Percentiles rank a stretch among this genome's conserved stretches.
Evolutionary conservation across 2,888 invertebrate species (phyloP).

Genomic region (Erebia palarica): DNA sequence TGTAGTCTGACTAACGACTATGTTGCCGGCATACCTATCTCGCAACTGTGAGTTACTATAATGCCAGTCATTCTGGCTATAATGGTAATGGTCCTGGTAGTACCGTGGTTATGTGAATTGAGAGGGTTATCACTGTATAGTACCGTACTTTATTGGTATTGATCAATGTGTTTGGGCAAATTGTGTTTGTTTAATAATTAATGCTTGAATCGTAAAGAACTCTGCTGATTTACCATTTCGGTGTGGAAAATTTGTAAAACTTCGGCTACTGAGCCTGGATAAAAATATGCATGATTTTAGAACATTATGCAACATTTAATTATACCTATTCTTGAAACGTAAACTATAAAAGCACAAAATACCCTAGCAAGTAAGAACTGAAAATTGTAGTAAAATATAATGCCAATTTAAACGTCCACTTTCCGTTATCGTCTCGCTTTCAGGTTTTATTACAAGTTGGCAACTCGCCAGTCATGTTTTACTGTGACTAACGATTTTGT

Average conservation of each 20-base stretch:
- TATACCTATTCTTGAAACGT: neutral
- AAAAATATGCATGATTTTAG: neutral
- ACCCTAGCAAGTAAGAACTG: neutral
- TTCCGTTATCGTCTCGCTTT: conserved; percentile 42
- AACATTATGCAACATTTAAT: neutral
- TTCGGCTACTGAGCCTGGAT: neutral
- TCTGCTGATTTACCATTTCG: too few species aligned
- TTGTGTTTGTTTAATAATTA: conserved; percentile 1
- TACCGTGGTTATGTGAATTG: conserved; percentile 17
- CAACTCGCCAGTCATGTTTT: conserved; percentile 42
- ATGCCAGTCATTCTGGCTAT: conserved; percentile 27
- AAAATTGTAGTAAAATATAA: conserved; percentile 28
- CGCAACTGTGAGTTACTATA: conserved; percentile 31
- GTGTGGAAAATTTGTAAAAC: neutral
- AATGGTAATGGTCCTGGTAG: conserved; percentile 25
- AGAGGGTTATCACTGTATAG: conserved; percentile 14
- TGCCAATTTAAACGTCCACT: conserved; percentile 39
- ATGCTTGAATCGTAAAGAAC: too few species aligned
- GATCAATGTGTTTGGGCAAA: conserved; percentile 3
- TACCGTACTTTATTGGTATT: conserved; percentile 3
- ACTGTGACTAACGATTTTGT: conserved; percentile 39
- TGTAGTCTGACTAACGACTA: conserved; percentile 40
- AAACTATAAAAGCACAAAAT: neutral
- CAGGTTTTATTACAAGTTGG: conserved; percentile 42
- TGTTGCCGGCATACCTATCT: conserved; percentile 42